Conservation (phyloP, 2,113 vertebrate genomes). For the Ictalurus furcatus region DNA sequence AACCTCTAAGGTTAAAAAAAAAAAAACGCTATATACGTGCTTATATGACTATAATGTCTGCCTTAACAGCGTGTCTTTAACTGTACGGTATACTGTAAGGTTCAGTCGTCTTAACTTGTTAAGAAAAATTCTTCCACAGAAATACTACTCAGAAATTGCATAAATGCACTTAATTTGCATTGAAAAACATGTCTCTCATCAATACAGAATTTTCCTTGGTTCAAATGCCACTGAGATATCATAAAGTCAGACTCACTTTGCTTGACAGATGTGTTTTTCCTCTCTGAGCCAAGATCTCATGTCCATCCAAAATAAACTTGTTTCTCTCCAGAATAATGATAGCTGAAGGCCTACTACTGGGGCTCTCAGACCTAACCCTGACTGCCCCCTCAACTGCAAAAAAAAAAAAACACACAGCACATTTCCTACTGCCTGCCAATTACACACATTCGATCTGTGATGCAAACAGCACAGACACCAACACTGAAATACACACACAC, state of each 20-base stretch:
- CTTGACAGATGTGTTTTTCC: constrained; percentile 22
- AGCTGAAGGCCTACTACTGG: constrained; percentile 71
- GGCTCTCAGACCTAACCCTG: constrained; percentile 45
- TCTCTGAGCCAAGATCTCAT: constrained; percentile 53
- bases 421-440: constrained; percentile 71
- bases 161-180: constrained; percentile 2
- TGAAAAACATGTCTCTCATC: constrained; percentile 9
- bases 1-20: too few relatives aligned
- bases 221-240: constrained; percentile 11
- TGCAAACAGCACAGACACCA: constrained; percentile 36
- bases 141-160: too few relatives aligned
- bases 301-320: constrained; percentile 52
- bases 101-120: neutral
- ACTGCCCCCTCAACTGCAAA: constrained; percentile 51
- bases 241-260: constrained; percentile 14
- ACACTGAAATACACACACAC: constrained; percentile 43
- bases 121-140: neutral
- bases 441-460: constrained; percentile 70
- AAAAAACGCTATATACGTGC: too few relatives aligned
- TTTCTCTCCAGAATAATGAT: constrained; percentile 69
- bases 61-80: neutral
- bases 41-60: neutral
- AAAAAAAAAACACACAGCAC: constrained; percentile 51
- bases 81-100: neutral
- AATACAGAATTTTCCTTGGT: neutral